phyloP scores from a whole-genome alignment of 2,797 vertebrate genomes.

The Pagetopsis macropterus region DNA sequence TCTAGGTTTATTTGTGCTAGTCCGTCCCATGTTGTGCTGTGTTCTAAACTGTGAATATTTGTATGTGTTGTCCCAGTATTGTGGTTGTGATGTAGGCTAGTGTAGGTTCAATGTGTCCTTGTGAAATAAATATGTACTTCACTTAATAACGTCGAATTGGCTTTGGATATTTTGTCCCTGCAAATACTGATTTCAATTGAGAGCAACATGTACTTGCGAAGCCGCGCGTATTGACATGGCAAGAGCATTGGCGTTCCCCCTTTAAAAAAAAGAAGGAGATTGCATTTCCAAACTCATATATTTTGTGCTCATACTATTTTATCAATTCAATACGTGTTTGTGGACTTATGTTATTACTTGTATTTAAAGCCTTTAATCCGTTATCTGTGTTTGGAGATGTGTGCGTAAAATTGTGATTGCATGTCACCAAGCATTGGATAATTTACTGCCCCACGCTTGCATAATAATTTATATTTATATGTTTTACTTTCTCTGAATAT shows the following conservation, averaged over 20 bases:
- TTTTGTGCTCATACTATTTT: conserved; percentile 11
- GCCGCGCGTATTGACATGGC: conserved; percentile 20
- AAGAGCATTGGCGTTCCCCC: conserved; percentile 1
- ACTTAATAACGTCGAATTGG: conserved; percentile 68
- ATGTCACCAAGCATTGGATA: background rate
- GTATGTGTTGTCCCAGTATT: conserved; percentile 83
- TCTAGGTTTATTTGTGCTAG: conserved; percentile 78
- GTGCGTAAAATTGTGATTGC: conserved; percentile 39
- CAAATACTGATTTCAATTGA: conserved; percentile 20
- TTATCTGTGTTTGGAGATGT: conserved; percentile 10
- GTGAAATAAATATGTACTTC: conserved; percentile 84
- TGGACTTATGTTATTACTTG: conserved; percentile 1
- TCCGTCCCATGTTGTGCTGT: conserved; percentile 82
- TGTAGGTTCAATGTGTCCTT: conserved; percentile 77
- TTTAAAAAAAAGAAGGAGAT: background rate
- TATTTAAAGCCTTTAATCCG: conserved; percentile 10
- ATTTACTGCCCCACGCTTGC: background rate
- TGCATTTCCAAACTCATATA: background rate
- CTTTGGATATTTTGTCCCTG: conserved; percentile 56
- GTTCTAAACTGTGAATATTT: conserved; percentile 86
- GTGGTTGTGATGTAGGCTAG: conserved; percentile 79
- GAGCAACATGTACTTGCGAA: conserved; percentile 29
- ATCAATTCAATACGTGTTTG: background rate
- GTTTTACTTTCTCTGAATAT: background rate
- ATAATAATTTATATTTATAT: background rate